Evolutionary conservation across 2,888 invertebrate genomes (phyloP), one percentile per base, ranked within the genome.

Genomic region (Ectemnius lituratus): DNA sequence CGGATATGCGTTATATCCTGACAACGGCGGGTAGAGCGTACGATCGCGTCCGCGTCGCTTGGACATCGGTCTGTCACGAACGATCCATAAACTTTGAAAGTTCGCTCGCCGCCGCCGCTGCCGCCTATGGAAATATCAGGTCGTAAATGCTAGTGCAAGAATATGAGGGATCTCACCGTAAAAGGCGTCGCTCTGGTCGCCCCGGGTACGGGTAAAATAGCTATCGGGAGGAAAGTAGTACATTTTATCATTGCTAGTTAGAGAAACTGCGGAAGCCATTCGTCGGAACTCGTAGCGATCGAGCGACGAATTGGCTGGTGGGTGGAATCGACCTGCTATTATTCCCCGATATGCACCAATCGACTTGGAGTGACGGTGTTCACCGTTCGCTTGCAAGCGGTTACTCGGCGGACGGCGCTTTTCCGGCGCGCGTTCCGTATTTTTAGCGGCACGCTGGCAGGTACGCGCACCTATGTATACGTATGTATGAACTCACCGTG

Each of bases 21-120:
- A 52, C 46, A n/a, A 5, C 59, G 16, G 20, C 1, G 6, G 11
- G 18, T 3, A n/a, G 5, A n/a, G 6, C 23, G 18, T 28, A 47
- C n/a, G 65, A 68, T 75, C 71, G 56, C 59, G 37, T 65, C 65
- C 64, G 52, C 63, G 14, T 13, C 58, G 62, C 45, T 62, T 27
- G 37, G 37, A 49, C 61, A 13, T 4, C 18, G 5, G 52, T 13
- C 20, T 37, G 37, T 37, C 37, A 37, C 16, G 18, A 49, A 49
- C 67, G 65, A 47, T 68, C 58, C 59, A 49, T 71, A 68, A 76
- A 67, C 8, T 62, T n/a, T 52, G 23, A 11, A 46, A 16, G 16
- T 27, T 27, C 11, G 28, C 27, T 11, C 28, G 62, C 56, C 23
- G 16, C 11, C 14, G 52, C 13, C n/a, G n/a, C n/a, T n/a, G n/a